These are phyloP conservation scores for Blera fallax DNA, from an alignment of 2,888 invertebrate species.

Conservation along the genomic window DNA sequence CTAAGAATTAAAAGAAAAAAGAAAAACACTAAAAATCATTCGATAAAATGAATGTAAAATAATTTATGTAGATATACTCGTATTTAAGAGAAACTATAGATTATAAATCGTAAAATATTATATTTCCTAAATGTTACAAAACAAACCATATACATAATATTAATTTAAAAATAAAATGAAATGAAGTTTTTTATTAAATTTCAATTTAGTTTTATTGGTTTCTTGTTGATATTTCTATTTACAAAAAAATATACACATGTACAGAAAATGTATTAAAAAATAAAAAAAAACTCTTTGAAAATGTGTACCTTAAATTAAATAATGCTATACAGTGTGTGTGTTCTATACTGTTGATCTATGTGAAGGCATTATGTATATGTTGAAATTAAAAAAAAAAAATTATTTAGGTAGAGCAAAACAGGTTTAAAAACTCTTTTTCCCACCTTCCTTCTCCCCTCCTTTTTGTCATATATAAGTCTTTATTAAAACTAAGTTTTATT, in stretches of 20 bases:
- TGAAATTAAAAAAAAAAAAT: not conserved
- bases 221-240: conserved; percentile 64
- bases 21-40: conserved; percentile 21
- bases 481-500: not conserved
- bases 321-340: not conserved
- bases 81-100: not conserved
- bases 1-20: conserved; percentile 5
- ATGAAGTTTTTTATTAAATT: conserved; percentile 60
- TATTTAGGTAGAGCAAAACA: conserved; percentile 13
- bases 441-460: conserved; percentile 30
- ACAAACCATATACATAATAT: too few relatives aligned
- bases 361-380: not conserved
- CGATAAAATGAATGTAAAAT: conserved; percentile 31
- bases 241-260: conserved; percentile 50
- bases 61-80: conserved; percentile 11
- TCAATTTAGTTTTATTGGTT: conserved; percentile 65
- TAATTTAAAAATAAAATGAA: conserved; percentile 24
- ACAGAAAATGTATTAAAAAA: conserved; percentile 22
- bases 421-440: conserved; percentile 23
- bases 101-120: conserved; percentile 6
- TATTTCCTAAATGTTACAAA: conserved; percentile 19
- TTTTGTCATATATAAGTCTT: conserved; percentile 20
- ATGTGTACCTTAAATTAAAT: conserved; percentile 53
- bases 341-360: not conserved
- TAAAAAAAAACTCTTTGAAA: conserved; percentile 7